A percentile compares a stretch with the other conserved stretches of the same genome.
Evolutionary conservation across 2,113 vertebrate genomes (phyloP).

Genomic region (Nesospiza acunhae): DNA sequence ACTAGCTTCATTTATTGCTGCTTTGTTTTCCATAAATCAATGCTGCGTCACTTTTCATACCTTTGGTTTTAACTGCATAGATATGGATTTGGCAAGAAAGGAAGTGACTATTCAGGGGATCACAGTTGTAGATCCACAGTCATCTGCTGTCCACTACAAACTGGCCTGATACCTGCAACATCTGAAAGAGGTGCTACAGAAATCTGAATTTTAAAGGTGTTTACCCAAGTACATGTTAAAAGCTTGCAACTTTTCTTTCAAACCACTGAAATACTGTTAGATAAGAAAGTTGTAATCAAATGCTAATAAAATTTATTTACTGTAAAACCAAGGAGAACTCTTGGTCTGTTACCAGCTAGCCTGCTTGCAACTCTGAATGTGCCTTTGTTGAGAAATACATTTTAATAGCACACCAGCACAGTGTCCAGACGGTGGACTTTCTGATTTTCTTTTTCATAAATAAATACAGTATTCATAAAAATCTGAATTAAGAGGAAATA

Average conservation of each 20-base stretch:
- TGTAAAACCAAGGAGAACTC: background rate
- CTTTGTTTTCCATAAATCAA: background rate
- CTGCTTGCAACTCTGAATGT: background rate
- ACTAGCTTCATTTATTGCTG: background rate
- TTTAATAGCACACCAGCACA: background rate
- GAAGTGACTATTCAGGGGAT: background rate
- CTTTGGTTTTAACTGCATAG: background rate
- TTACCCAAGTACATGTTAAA: accelerated
- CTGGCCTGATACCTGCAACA: background rate
- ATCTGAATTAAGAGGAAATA: background rate
- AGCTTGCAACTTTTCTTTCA: background rate
- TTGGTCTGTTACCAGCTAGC: background rate
- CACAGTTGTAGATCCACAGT: background rate
- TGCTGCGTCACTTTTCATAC: background rate
- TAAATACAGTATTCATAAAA: slow-evolving; percentile 2
- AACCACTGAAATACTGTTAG: background rate
- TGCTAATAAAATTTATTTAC: background rate
- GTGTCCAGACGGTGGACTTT: background rate
- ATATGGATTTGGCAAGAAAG: background rate
- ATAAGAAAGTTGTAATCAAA: background rate
- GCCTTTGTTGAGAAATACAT: background rate
- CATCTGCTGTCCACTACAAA: background rate
- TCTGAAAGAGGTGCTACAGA: background rate
- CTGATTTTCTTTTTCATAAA: slow-evolving; percentile 30
- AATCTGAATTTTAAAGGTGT: background rate